These are phyloP conservation scores for Calliphora vomitoria DNA, from an alignment of 2,888 invertebrate genomes.

Conservation along the genomic window DNA sequence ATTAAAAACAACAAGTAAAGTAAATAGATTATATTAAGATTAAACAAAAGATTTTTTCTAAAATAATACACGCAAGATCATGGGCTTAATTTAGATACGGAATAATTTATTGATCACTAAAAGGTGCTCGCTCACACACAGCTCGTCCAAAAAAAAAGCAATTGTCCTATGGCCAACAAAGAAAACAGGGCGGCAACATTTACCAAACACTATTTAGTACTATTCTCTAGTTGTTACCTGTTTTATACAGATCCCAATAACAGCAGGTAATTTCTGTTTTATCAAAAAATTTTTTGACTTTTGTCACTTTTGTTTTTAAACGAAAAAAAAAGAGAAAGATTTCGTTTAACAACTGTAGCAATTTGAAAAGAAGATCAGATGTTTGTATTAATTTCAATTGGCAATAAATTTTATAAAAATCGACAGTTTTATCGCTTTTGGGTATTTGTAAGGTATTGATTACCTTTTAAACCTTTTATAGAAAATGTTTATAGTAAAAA, in stretches of 20 bases:
- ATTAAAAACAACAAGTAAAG: constrained; percentile 64
- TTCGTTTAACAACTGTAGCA: constrained; percentile 35
- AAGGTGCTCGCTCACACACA: constrained; percentile 53
- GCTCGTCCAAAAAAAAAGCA: not conserved
- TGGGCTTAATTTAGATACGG: constrained; percentile 64
- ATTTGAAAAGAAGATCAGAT: constrained; percentile 58
- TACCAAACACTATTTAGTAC: constrained; percentile 61
- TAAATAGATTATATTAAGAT: constrained; percentile 72
- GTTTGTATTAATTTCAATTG: constrained; percentile 69
- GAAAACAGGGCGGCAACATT: constrained; percentile 68
- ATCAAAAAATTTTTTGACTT: constrained; percentile 57
- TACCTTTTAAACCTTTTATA: constrained; percentile 51
- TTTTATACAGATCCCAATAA: constrained; percentile 43
- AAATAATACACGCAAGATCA: constrained; percentile 47
- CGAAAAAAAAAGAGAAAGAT: constrained; percentile 7
- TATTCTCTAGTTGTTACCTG: constrained; percentile 38
- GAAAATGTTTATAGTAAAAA: constrained; percentile 32
- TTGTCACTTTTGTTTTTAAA: constrained; percentile 71
- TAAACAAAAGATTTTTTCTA: constrained; percentile 44
- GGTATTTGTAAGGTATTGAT: constrained; percentile 62
- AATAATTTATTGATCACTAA: constrained; percentile 72
- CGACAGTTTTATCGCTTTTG: constrained; percentile 80
- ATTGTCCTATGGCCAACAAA: constrained; percentile 3
- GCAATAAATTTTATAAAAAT: constrained; percentile 80
- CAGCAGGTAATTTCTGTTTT: constrained; percentile 67